Evolutionary conservation across 2,888 invertebrate species (phyloP), one percentile per base, ranked within the genome.

Genomic region (Cataglyphis altisquamis): DNA sequence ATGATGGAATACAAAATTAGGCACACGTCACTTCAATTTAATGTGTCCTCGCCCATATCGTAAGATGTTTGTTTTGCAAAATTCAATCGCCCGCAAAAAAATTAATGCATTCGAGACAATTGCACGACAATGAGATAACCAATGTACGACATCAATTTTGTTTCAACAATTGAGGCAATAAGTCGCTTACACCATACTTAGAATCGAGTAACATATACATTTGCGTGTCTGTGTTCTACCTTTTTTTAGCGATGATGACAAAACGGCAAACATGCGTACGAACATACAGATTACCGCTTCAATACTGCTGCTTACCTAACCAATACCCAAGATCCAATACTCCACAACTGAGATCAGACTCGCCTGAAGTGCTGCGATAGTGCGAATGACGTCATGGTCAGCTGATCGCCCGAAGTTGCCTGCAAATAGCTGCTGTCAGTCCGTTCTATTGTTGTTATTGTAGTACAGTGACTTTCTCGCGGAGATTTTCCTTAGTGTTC

Each of bases 351-450:
- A 2, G n/a, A 29, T 9, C 67, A 25, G 75, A 73, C 57, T 45
- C 9, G 55, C 63, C 57, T 29, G 70, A 83, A 74, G 80, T 84
- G 36, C 45, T 32, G 15, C 48, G 41, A 60, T 68, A 75, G 60
- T 36, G 75, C n/a, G 15, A n/a, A 8, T 85, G 88, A 88, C 87
- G 86, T 86, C 60, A 52, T 0, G 12, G 87, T 90, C 90, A 90
- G 90, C 90, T 90, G 89, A 88, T 88, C 36, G 12, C 15, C 29
- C 68, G 89, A 90, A 89, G 88, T 90, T 90, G 64, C 52, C 36
- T 52, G 18, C 62, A 25, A 32, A 32, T 62, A 39, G 41, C 78
- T 15, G 64, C 36, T 36, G 36, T 39, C 39, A 9, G 10, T 39
- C 55, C 55, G 88, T 89, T 75, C 85, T 86, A 82, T 89, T 87